Evolutionary conservation across 2,888 invertebrate species (phyloP), one percentile per base, ranked within the genome.

Genomic region (Eupelmus urozonus): DNA sequence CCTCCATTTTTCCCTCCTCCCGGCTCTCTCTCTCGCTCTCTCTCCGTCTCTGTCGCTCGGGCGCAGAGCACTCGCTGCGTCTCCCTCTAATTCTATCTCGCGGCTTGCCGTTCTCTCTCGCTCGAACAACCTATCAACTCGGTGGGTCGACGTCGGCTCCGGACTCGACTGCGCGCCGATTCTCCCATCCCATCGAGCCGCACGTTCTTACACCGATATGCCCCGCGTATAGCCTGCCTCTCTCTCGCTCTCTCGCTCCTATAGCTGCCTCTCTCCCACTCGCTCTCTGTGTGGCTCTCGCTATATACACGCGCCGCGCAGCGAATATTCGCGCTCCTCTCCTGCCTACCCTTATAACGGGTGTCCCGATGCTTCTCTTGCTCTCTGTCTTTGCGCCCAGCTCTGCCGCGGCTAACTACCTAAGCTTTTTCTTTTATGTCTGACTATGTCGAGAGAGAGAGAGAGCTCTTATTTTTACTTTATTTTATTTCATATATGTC

Each of bases 141-240:
- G 88, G 89, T 85, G 86, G 89, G 85, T 89, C 86, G 88, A 89
- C 89, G 89, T 82, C 67, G 82, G 87, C 81, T 84, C 86, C 88
- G 89, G 89, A 88, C 88, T 84, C 83, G 84, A 3, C 34, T 3
- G 9, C 9, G 2, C n/a, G 85, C 83, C 84, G 85, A 85, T 88
- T 88, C 88, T 86, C 88, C 87, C 88, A 88, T 88, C 87, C 89
- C 88, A 88, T 87, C 88, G 86, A 86, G 87, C 86, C 20, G 16
- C 34, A 85, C 87, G 88, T 88, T 87, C 88, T 87, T 88, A 88
- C 89, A 88, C 88, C 87, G 88, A 89, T 88, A 87, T 85, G 85
- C 86, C 85, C 85, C 18, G 11, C 13, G 42, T 16, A 73, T 53
- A 29, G n/a, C 55, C 23, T 62, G 16, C 70, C 65, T 27, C 34